These are phyloP conservation scores for Lepidurus apus DNA, from an alignment of 1,140 invertebrate genomes.

Conservation along the genomic window DNA sequence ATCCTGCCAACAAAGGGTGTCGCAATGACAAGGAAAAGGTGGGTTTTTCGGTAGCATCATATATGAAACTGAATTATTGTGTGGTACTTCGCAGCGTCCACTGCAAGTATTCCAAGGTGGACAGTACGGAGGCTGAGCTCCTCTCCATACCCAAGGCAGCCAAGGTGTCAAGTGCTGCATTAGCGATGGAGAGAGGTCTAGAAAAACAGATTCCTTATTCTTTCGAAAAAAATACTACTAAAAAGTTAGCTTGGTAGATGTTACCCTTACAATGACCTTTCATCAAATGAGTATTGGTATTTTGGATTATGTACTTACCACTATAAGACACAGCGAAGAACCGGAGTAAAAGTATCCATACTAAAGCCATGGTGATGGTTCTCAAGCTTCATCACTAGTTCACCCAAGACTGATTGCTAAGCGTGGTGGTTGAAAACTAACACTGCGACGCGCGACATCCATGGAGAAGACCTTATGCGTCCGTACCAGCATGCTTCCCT, in stretches of 20 bases:
- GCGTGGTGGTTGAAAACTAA: neutral
- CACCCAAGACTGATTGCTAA: neutral
- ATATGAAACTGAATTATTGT: neutral
- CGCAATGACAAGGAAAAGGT: neutral
- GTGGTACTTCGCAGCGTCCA: neutral
- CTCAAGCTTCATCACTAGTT: neutral
- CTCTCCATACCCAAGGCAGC: neutral
- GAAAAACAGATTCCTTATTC: neutral
- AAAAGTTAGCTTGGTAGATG: too few relatives aligned
- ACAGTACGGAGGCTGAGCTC: neutral
- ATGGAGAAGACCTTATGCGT: neutral
- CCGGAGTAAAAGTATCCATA: neutral
- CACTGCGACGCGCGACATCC: neutral
- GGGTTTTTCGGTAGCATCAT: neutral
- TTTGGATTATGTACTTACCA: neutral
- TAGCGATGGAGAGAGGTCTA: neutral
- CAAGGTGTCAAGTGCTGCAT: neutral
- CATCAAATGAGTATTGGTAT: neutral
- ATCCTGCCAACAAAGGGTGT: neutral
- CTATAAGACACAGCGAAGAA: neutral
- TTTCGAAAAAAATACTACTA: neutral
- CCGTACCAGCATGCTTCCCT: constrained; percentile 8
- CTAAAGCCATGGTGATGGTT: neutral
- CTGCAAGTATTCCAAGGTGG: neutral
- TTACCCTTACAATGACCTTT: too few relatives aligned